Evolutionary conservation across 2,888 invertebrate species (phyloP).

Genomic region (Drosophila parthenogenetica): DNA sequence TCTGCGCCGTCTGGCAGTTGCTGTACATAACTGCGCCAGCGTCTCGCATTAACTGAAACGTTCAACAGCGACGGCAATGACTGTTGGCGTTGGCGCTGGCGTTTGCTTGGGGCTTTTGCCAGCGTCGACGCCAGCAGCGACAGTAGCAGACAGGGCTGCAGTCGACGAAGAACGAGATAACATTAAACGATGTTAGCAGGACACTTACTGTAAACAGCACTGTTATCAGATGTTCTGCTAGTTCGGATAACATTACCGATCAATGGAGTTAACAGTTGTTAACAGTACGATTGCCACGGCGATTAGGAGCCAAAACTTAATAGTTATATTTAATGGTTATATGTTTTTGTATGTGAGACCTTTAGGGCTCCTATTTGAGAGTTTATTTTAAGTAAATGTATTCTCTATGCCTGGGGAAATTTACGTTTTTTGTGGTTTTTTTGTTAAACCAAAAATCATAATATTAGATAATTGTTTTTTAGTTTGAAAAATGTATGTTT

Average conservation of each 20-base stretch:
- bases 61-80: slow-evolving; percentile 16
- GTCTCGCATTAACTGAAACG: slow-evolving; percentile 57
- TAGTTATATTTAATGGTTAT: too few relatives aligned
- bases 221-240: not conserved
- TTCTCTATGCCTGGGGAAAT: too few relatives aligned
- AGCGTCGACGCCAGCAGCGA: slow-evolving; percentile 6
- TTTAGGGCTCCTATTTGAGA: too few relatives aligned
- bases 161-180: slow-evolving; percentile 10
- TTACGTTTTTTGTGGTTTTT: too few relatives aligned
- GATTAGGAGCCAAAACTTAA: too few relatives aligned
- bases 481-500: too few relatives aligned
- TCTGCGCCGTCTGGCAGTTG: slow-evolving; percentile 16
- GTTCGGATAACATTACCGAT: not conserved
- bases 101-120: not conserved
- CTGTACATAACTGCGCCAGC: slow-evolving; percentile 41
- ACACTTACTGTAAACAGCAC: not conserved
- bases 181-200: slow-evolving; percentile 10
- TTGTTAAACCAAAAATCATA: too few relatives aligned
- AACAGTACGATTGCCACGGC: too few relatives aligned
- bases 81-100: slow-evolving; percentile 1
- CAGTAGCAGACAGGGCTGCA: slow-evolving; percentile 12
- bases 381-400: too few relatives aligned
- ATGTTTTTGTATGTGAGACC: too few relatives aligned
- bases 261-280: too few relatives aligned
- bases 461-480: too few relatives aligned